Evolutionary conservation across 2,888 invertebrate species (phyloP).

Genomic region (Chrysina gloriosa): DNA sequence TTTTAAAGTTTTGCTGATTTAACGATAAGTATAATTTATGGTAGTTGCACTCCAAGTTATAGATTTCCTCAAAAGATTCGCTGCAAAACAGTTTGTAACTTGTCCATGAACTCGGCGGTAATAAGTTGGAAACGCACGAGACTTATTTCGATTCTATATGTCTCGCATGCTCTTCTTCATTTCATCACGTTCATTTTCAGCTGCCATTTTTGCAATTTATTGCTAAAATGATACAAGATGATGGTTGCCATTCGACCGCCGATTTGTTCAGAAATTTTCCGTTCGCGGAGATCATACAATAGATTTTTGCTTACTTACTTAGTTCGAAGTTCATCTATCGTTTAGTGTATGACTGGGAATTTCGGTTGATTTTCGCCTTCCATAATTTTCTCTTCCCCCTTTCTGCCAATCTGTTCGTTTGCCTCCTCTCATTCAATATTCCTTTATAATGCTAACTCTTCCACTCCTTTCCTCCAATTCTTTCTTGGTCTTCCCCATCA

Average conservation of each 20-base stretch:
- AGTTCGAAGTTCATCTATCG: too few species aligned
- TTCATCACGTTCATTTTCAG: constrained; percentile 73
- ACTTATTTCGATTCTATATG: constrained; percentile 52
- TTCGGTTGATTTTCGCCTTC: too few species aligned
- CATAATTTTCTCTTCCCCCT: too few species aligned
- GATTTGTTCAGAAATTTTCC: constrained; percentile 42
- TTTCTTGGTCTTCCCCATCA: too few species aligned
- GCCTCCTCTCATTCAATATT: too few species aligned
- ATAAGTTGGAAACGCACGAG: constrained; percentile 68
- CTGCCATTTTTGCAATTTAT: constrained; percentile 69
- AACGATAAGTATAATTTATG: constrained; percentile 81
- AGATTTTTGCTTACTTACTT: too few species aligned
- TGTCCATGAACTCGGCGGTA: constrained; percentile 61
- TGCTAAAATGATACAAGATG: constrained; percentile 53
- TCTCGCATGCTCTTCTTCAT: constrained; percentile 67
- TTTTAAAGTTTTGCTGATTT: constrained; percentile 77
- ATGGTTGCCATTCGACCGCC: constrained; percentile 48
- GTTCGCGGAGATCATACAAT: too few species aligned
- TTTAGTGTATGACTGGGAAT: too few species aligned
- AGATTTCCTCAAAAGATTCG: constrained; percentile 95
- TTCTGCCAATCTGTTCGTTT: too few species aligned
- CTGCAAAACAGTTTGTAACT: constrained; percentile 66
- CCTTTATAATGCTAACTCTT: too few species aligned
- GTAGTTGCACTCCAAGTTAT: constrained; percentile 92
- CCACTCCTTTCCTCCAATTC: too few species aligned